phyloP scores from a whole-genome alignment of 2,797 vertebrate species.

The Strix occidentalis region DNA sequence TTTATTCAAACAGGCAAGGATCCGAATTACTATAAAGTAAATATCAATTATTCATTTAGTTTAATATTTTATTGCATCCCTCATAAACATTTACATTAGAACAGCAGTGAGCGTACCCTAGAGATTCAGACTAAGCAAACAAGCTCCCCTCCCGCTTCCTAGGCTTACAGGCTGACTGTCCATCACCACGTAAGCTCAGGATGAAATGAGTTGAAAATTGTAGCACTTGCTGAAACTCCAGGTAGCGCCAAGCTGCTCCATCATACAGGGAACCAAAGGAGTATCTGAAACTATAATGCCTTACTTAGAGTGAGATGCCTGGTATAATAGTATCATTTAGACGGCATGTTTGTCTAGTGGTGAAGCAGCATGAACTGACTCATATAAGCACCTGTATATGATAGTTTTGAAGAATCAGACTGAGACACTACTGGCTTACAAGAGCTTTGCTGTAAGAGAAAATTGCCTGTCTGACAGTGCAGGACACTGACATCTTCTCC shows the following conservation, averaged over 20 bases:
- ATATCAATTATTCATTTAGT: conserved; percentile 77
- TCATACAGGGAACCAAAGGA: background rate
- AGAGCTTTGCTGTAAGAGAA: background rate
- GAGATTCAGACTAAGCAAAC: conserved; percentile 67
- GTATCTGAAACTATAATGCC: background rate
- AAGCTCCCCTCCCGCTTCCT: conserved; percentile 23
- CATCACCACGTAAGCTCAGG: background rate
- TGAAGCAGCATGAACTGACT: background rate
- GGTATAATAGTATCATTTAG: background rate
- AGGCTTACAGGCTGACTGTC: conserved; percentile 3
- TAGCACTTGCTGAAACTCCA: background rate
- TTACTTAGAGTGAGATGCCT: background rate
- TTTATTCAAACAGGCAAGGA: conserved; percentile 78
- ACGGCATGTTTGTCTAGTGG: background rate
- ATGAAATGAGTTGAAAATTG: background rate
- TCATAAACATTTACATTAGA: conserved; percentile 77
- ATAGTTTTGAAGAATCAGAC: background rate
- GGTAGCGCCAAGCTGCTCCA: background rate
- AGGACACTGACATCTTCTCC: background rate
- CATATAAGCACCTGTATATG: background rate
- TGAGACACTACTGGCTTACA: background rate
- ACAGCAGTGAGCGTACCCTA: conserved; percentile 49
- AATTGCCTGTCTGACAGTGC: background rate
- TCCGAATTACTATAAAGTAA: conserved; percentile 76
- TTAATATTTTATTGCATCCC: conserved; percentile 78